Base-by-base conservation (phyloP, 2,888 invertebrate genomes). In the Hydroisotoma schaefferi region DNA sequence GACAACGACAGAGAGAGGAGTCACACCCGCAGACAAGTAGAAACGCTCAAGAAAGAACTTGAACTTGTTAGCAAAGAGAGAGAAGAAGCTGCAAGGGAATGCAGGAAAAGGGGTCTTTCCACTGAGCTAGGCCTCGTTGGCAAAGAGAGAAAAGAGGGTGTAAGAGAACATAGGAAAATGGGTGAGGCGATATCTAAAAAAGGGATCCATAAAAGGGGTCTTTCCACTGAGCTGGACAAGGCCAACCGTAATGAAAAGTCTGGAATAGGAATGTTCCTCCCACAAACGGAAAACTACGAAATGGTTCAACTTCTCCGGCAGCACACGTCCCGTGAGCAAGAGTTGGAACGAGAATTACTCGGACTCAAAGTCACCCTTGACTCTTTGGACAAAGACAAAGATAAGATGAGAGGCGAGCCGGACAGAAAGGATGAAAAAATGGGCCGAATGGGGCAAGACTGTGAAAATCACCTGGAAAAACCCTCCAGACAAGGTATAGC, bases 391-490 rank as follows among this genome's bases (percentile, higher is more conserved):
- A 54, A 59, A 20, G 64, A 64, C 20, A 70, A 69, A 22, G 70
- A 68, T 55, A 65, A 66, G 53, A 66, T 67, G 65, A 57, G 68
- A 20, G 59, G 60, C 2, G 71, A 72, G 23, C 29, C 69, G 12
- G 68, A 70, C 28, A 53, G 59, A 15, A 72, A 72, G 43, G 70
- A 72, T 28, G 69, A 70, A 53, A 59, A 59, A 38, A 33, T 70
- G 18, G 65, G 61, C 12, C 46, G 64, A 22, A 1, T 69, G 8
- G 37, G 44, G 27, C 43, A 61, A 10, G 69, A 67, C 6, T 46
- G 49, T 40, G 57, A 55, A 10, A 55, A 65, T 26, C 59, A 63
- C 25, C 15, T 48, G 27, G 65, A 63, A 22, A 59, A 70, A 37
- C 46, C 68, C 1, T 55, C 63, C 8, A 63, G 63, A 10, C 27